phyloP scores from a whole-genome alignment of 2,888 invertebrate genomes.

The Galerucella pusilla region DNA sequence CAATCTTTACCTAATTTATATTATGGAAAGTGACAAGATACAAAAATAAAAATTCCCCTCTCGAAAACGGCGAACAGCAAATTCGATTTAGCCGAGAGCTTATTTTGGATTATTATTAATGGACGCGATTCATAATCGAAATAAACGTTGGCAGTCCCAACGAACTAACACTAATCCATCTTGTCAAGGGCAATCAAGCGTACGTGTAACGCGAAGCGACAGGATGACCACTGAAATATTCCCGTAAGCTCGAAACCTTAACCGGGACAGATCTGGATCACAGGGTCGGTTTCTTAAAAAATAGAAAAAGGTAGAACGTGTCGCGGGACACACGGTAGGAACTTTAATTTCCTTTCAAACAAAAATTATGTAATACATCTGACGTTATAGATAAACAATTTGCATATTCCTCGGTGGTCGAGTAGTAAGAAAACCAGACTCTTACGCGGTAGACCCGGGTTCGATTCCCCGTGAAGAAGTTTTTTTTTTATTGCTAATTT shows the following conservation, averaged over 20 bases:
- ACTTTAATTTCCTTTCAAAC: no score
- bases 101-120: constrained; percentile 37
- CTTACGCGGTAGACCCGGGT: no score
- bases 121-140: constrained; percentile 39
- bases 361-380: no score
- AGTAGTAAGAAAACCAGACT: no score
- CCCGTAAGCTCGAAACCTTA: constrained; percentile 49
- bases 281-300: not conserved
- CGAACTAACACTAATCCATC: constrained; percentile 50
- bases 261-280: constrained; percentile 39
- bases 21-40: constrained; percentile 7
- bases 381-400: no score
- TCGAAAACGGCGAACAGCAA: constrained; percentile 6
- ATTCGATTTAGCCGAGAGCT: constrained; percentile 27
- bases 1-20: not conserved
- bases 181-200: constrained; percentile 56
- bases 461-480: no score
- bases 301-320: not conserved
- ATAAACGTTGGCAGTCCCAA: constrained; percentile 39
- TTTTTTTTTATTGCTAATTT: no score
- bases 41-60: constrained; percentile 13
- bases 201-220: constrained; percentile 55
- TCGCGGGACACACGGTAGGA: no score
- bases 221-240: constrained; percentile 55
- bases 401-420: no score